phyloP scores from a whole-genome alignment of 2,113 vertebrate genomes.

The Gallinago paraguaiae region DNA sequence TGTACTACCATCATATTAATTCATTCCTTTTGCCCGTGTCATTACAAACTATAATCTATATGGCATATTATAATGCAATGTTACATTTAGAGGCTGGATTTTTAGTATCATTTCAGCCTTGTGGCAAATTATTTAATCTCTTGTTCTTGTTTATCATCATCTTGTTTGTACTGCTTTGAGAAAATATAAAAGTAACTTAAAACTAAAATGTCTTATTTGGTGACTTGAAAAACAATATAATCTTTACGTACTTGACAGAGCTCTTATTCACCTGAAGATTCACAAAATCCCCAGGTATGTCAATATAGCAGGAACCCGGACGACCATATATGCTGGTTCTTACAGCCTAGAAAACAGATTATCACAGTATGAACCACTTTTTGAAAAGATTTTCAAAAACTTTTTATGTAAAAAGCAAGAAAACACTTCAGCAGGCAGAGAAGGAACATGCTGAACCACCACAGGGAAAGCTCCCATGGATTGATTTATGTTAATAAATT shows the following conservation, averaged over 20 bases:
- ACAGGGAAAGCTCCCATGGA: background rate
- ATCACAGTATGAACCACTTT: background rate
- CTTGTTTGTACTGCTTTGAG: background rate
- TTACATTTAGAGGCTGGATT: background rate
- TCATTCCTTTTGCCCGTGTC: background rate
- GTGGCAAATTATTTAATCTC: background rate
- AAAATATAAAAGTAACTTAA: background rate
- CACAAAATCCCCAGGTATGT: slow-evolving; percentile 93
- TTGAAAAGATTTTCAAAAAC: background rate
- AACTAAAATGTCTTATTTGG: background rate
- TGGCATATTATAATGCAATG: background rate
- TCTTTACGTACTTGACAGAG: slow-evolving; percentile 81
- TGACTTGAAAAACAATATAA: background rate
- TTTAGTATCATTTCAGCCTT: background rate
- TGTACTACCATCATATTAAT: background rate
- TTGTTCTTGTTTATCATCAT: background rate
- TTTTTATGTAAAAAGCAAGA: background rate
- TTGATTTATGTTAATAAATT: background rate
- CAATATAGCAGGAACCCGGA: slow-evolving; percentile 92
- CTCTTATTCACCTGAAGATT: slow-evolving; percentile 80
- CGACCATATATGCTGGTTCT: slow-evolving; percentile 92
- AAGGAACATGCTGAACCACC: background rate
- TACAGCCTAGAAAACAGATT: slow-evolving; percentile 79
- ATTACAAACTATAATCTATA: background rate
- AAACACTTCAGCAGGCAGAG: background rate